Evolutionary conservation across 2,888 invertebrate genomes (phyloP), one percentile per base, ranked within the genome.

Genomic region (Trichopria drosophilae): DNA sequence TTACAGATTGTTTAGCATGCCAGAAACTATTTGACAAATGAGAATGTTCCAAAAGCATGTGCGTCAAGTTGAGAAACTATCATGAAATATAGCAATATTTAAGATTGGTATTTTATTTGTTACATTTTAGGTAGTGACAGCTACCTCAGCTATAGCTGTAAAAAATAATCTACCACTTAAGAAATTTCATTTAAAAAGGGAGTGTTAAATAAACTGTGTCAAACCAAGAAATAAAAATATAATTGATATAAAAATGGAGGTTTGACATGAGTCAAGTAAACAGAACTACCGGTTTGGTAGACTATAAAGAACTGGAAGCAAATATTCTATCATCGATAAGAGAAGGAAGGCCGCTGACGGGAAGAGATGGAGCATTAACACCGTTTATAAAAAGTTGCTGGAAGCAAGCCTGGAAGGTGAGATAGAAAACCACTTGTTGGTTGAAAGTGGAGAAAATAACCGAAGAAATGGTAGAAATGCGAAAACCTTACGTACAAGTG

Each of bases 141-240:
- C n/a, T n/a, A n/a, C n/a, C n/a, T n/a, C n/a, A n/a, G n/a, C n/a
- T n/a, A n/a, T n/a, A n/a, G n/a, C n/a, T n/a, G n/a, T n/a, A n/a
- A n/a, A n/a, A n/a, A n/a, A n/a, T n/a, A n/a, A n/a, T n/a, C n/a
- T n/a, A n/a, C n/a, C n/a, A n/a, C n/a, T n/a, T n/a, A n/a, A n/a
- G n/a, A n/a, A n/a, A n/a, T n/a, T n/a, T n/a, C n/a, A n/a, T n/a
- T n/a, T n/a, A n/a, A n/a, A n/a, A n/a, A n/a, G n/a, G n/a, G n/a
- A n/a, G n/a, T n/a, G 46, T 46, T 46, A 7, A 46, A 46, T 12
- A 46, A 46, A 46, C 12, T 45, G 45, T 45, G 45, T 45, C 45
- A 45, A 45, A 45, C 45, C 45, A 24, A 42, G 26, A 41, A 41
- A 41, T 15, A 44, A 28, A 32, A 32, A 29, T 22, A 16, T 23